These are phyloP conservation scores for Champsocephalus esox DNA, from an alignment of 2,797 vertebrate genomes.

Conservation along the genomic window DNA sequence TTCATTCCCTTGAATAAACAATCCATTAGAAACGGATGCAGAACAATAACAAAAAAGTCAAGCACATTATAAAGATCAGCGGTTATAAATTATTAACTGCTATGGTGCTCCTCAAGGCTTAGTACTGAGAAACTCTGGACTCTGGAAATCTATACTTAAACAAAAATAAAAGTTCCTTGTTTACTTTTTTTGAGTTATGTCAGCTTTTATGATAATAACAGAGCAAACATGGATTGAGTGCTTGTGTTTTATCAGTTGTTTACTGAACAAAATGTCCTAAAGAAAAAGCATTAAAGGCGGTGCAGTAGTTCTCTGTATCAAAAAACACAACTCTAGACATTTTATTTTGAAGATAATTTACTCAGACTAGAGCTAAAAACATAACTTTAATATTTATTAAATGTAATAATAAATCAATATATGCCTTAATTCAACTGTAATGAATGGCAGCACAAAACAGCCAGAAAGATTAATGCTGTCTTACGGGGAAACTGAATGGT, in stretches of 20 bases:
- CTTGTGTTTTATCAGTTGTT: not conserved
- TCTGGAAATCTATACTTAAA: not conserved
- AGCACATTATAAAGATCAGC: slow-evolving; percentile 13
- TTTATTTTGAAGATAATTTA: not conserved
- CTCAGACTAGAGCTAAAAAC: not conserved
- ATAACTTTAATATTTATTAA: not conserved
- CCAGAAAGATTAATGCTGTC: not conserved
- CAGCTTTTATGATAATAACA: slow-evolving; percentile 3
- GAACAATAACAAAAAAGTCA: not conserved
- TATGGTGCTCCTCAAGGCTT: not conserved
- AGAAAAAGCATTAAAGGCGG: not conserved
- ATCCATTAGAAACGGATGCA: not conserved
- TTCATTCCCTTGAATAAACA: slow-evolving; percentile 7
- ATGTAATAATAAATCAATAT: too few relatives aligned
- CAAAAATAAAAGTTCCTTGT: not conserved
- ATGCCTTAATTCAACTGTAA: not conserved
- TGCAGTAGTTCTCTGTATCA: not conserved
- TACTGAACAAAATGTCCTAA: slow-evolving; percentile 8
- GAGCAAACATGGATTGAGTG: not conserved
- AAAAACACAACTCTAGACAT: not conserved
- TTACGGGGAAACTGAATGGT: not conserved
- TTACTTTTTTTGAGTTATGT: not conserved
- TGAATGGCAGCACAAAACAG: not conserved
- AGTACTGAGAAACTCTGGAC: not conserved
- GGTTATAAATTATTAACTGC: not conserved